Evolutionary conservation across 2,888 invertebrate species (phyloP), one percentile per base, ranked within the genome.

Genomic region (Nephrotoma appendiculata): DNA sequence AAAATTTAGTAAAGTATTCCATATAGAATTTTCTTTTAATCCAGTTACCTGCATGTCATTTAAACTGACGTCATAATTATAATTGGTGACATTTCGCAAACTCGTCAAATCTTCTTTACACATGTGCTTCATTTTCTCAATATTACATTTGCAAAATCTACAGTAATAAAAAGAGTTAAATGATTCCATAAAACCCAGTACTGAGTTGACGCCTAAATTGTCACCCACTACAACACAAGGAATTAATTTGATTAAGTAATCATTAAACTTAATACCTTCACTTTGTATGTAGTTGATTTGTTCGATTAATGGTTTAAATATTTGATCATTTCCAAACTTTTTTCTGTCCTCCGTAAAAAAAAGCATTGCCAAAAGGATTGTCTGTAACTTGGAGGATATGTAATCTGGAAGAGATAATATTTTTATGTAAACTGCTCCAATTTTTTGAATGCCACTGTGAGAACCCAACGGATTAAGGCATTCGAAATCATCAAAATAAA

Each of bases 1-100:
- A 86, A 87, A 85, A 43, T 86, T 42, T 43, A 57, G 6, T 85
- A 86, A 86, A 41, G 42, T 31, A 41, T 87, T 86, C 86, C 86
- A 87, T 1, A 86, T 42, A 41, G 86, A 85, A 11, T 85, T 57
- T 87, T 87, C 87, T 71, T 87, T 87, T 2, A 87, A 45, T 71
- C 83, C 83, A 11, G 83, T 83, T 6, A 83, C 9, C 31, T 83
- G 15, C 11, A 41, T 11, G 3, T 83, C 31, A 19, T 83, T 15
- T 83, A 31, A 19, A 19, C 11, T 31, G 6, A 83, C 31, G 11
- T 83, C 11, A 7, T 83, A 9, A 1, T 19, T 19, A 19, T 19
- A 83, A 11, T 83, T 83, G 31, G 15, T 1, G 5, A 11, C 6
- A 11, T 11, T 83, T 83, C 83, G 5, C 6, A 31, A 41, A 19